Base-by-base conservation (phyloP, 2,797 vertebrate species). In the Ctenopoma multispine region DNA sequence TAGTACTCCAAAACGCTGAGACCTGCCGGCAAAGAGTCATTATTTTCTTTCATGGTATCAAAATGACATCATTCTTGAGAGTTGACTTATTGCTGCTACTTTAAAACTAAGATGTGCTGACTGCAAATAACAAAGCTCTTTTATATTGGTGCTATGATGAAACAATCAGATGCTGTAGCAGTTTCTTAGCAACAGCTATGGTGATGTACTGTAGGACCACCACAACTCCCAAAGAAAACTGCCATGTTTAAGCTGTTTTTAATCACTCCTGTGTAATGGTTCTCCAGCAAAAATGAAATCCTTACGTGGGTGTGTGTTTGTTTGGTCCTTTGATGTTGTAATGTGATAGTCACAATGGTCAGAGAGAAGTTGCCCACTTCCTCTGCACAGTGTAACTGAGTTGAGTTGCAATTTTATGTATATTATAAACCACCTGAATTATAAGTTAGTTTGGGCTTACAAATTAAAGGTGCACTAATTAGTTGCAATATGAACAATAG, bases 121-220 rank as follows among this genome's bases (percentile, higher is more conserved):
- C 48, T 65, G 41, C 36, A 44, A 62, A 56, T 72, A 66, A 82
- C 69, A 74, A 72, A 62, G 50, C 47, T 44, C 34, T 69, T 53
- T 69, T 67, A 72, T 77, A 80, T 78, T 51, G 70, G 69, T 31
- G 50, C 55, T 43, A 31, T 67, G 69, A 82, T 63, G 68, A 63
- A 75, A 83, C 69, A 64, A 81, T 85, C 50, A 76, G 55, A 46
- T 61, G 41, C 64, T 1, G 2, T 23, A 64, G 23, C 77, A 68
- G 80, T 89, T 79, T 69, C 85, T 80, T 81, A 83, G 86, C 86
- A 90, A 90, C 84, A 80, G 69, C 47, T 8, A 4, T 58, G 29
- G 63, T 38, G 34, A 54, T 17, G 56, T 18, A 57, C 75, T 70
- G 41, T 65, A 15, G 60, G 61, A 80, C 13, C n/a, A 69, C 75